These are phyloP conservation scores for Onthophagus taurus DNA, from an alignment of 1,140 invertebrate species.

Conservation along the genomic window DNA sequence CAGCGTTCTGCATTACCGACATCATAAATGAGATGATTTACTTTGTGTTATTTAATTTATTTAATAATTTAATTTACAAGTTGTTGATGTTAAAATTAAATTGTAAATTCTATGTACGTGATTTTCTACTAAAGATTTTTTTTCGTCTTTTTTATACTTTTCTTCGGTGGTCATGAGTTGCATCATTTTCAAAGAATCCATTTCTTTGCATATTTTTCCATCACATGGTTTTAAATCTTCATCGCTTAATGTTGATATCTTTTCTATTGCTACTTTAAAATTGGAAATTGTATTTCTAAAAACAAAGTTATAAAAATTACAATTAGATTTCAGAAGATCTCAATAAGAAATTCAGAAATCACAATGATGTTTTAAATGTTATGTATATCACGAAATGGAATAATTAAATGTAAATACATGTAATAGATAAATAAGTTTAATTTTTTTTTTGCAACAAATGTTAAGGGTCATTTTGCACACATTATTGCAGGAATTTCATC, in stretches of 20 bases:
- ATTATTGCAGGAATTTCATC: too few relatives aligned
- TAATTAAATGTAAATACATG: too few relatives aligned
- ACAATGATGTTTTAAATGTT: neutral
- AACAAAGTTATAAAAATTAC: neutral
- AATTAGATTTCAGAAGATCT: too few relatives aligned
- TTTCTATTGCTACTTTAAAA: constrained; percentile 15
- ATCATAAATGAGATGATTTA: too few relatives aligned
- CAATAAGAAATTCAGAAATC: constrained; percentile 4
- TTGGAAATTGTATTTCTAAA: constrained; percentile 15
- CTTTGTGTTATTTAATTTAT: neutral
- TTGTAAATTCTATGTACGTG: constrained; percentile 1
- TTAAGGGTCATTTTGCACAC: too few relatives aligned
- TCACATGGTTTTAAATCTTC: constrained; percentile 9
- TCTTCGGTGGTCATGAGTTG: constrained; percentile 11
- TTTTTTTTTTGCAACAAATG: too few relatives aligned
- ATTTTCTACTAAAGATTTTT: neutral
- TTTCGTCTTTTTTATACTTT: neutral
- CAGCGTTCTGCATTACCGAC: too few relatives aligned
- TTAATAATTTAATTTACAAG: neutral
- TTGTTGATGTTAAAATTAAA: constrained; percentile 14
- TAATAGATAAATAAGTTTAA: too few relatives aligned
- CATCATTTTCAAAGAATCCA: constrained; percentile 17
- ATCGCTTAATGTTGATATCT: constrained; percentile 7
- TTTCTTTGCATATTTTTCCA: constrained; percentile 9
- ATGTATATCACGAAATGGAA: too few relatives aligned